Evolutionary conservation across 2,888 invertebrate genomes (phyloP).

Genomic region (Cerceris ruficornis): DNA sequence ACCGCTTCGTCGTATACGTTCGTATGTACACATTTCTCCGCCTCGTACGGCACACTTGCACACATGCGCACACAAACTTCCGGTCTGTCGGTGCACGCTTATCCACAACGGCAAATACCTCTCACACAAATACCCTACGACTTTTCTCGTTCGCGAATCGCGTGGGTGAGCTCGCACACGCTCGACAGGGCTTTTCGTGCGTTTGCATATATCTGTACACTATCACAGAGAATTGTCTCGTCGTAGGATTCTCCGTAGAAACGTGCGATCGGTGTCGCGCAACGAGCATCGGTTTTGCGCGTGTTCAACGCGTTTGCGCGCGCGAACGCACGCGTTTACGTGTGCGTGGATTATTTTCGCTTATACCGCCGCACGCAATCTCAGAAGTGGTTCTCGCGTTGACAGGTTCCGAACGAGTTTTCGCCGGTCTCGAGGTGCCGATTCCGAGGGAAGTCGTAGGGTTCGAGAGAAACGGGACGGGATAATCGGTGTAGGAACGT

Average conservation of each 20-base stretch:
- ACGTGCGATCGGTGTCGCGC: no score
- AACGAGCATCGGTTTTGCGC: neutral
- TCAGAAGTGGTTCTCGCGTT: slow-evolving; percentile 74
- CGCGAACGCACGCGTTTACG: slow-evolving; percentile 29
- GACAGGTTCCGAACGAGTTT: slow-evolving; percentile 68
- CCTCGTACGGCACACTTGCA: neutral
- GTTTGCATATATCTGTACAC: no score
- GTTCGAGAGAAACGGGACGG: neutral
- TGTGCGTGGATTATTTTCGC: slow-evolving; percentile 74
- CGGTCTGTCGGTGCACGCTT: no score
- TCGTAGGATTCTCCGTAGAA: no score
- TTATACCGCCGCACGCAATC: slow-evolving; percentile 73
- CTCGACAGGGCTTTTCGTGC: no score
- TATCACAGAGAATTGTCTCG: no score
- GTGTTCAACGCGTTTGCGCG: slow-evolving; percentile 1
- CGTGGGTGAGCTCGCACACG: no score
- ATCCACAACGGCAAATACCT: neutral
- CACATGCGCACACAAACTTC: neutral
- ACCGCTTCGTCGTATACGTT: neutral
- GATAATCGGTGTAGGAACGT: neutral
- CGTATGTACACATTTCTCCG: neutral
- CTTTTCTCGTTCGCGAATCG: no score
- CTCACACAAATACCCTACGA: neutral
- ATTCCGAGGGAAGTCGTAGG: neutral
- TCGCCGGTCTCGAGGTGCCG: slow-evolving; percentile 29